Evolutionary conservation across 2,113 vertebrate species (phyloP), one percentile per base, ranked within the genome.

Genomic region (Dermatemys mawii): DNA sequence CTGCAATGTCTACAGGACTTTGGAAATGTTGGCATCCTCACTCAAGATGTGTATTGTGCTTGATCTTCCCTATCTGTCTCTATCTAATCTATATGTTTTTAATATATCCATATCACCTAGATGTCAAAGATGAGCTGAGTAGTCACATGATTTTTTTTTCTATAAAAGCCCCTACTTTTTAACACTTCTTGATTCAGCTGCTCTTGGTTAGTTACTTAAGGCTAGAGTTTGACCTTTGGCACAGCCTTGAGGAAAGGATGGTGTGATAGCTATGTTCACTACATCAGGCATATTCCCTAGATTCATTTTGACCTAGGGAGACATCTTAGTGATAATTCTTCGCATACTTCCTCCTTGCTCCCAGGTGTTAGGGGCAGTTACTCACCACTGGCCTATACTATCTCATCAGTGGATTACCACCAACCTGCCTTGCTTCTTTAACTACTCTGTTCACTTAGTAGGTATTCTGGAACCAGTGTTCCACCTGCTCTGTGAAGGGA

Each of bases 21-120:
- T 81, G 79, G 90, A 94, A 96, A 78, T 78, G 82, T 81, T 94
- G 87, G 53, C 75, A 48, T 94, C 35, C 11, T 78, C 35, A 29
- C 0, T 1, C 32, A 63, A 73, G 82, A 84, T 26, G 88, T 85
- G 26, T 44, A 4, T 49, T 87, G 32, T 93, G 93, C 97, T 94
- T 94, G 96, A 87, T 96, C 92, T 96, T 76, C 51, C 76, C 90
- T 63, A 63, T 54, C 81, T 90, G 50, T 88, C 84, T 93, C 79
- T 85, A 73, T 63, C 44, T 85, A 27, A 76, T 92, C 92, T 93
- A 2, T 53, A 26, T 53, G 70, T 87, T 95, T 92, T 91, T 87
- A 48, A 87, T 16, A 24, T 83, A 87, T 89, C 84, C 55, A 17
- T 46, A 53, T 97, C 49, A 44, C 94, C 91, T 5, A 55, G 41